Evolutionary conservation across 2,888 invertebrate genomes (phyloP), one percentile per base, ranked within the genome.

Genomic region (Pycnomerus fuliginosus): DNA sequence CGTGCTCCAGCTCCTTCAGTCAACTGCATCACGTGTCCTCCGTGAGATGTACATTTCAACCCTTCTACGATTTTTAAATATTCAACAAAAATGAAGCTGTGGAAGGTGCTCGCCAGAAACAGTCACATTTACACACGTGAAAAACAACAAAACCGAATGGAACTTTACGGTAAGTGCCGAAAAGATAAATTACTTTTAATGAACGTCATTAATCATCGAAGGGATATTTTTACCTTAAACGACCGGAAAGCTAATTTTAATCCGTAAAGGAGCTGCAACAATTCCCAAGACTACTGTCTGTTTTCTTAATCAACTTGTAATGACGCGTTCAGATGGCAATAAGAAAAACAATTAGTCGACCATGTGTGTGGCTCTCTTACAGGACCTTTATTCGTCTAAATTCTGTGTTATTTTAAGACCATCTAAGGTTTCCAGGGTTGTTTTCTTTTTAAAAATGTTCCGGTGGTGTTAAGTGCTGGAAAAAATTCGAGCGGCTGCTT

Each of bases 51-150:
- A n/a, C n/a, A n/a, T n/a, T n/a, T n/a, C n/a, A n/a, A n/a, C n/a
- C n/a, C n/a, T n/a, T n/a, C n/a, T n/a, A n/a, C n/a, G n/a, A n/a
- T n/a, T n/a, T n/a, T n/a, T n/a, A n/a, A n/a, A n/a, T n/a, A n/a
- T n/a, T n/a, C n/a, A n/a, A 12, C 46, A 45, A 68, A 62, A 56
- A 72, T 72, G 72, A 72, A 72, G 62, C 58, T 72, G 50, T 72
- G 72, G 72, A 72, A 72, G 55, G 70, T 71, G 32, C 55, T 72
- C 38, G 69, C 70, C 15, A 65, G 70, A 51, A 71, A 70, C 53
- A 71, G 70, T 58, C 68, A 70, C 58, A 69, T 70, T 40, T 71
- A 71, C 41, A 61, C 48, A 11, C 48, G 55, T 7, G 50, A 49
- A 28, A 57, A 53, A 37, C 57, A 60, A 33, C 57, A 54, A 27